These are phyloP conservation scores for Venustaconcha ellipsiformis DNA, from an alignment of 1,140 invertebrate genomes.

Conservation along the genomic window DNA sequence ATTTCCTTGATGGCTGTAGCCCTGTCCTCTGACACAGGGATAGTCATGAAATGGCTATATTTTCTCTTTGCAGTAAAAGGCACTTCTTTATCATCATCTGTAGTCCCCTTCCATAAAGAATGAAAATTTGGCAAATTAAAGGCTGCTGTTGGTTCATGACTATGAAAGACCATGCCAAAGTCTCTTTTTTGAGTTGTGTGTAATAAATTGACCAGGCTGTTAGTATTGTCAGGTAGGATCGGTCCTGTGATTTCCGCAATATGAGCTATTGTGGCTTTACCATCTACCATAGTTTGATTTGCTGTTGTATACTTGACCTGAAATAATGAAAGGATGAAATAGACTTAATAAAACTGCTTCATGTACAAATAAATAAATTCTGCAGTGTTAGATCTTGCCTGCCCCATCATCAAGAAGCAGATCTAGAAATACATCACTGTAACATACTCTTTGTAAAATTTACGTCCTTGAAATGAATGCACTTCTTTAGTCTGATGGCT, in stretches of 20 bases:
- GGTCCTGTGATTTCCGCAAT: constrained; percentile 44
- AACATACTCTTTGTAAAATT: not conserved
- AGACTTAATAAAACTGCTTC: not conserved
- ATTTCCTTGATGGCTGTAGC: constrained; percentile 24
- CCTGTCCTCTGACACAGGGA: constrained; percentile 8
- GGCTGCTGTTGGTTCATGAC: constrained; percentile 42
- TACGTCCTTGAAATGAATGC: not conserved
- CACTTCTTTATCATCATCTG: not conserved
- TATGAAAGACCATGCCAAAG: constrained; percentile 41
- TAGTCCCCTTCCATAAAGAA: not conserved
- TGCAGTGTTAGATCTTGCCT: not conserved
- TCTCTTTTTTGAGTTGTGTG: constrained; percentile 33
- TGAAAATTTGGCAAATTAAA: constrained; percentile 31
- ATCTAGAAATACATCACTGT: not conserved
- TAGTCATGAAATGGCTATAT: not conserved
- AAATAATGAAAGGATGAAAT: not conserved
- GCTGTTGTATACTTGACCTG: constrained; percentile 47
- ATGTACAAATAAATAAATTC: not conserved
- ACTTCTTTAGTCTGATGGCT: not conserved
- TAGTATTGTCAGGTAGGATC: constrained; percentile 37
- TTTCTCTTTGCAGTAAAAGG: not conserved
- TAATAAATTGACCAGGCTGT: constrained; percentile 18
- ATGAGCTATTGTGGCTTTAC: constrained; percentile 34
- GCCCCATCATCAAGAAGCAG: not conserved
- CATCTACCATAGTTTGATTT: constrained; percentile 33